Conservation (phyloP, 2,888 invertebrate genomes). For the Corythucha ciliata region DNA sequence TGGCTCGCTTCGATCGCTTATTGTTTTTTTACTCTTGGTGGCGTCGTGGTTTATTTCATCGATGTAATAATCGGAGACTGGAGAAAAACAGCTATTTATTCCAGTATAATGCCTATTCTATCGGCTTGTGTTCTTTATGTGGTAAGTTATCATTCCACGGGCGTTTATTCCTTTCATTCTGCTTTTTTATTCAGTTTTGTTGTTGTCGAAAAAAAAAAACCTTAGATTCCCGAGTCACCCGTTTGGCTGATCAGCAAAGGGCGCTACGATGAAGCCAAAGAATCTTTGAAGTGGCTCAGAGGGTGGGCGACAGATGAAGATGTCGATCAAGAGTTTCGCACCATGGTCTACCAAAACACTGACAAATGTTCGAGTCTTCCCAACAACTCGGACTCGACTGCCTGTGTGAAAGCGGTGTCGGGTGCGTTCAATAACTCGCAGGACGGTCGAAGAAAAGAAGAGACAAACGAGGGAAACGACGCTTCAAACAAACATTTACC, state of each 20-base stretch:
- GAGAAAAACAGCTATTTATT: conserved; percentile 23
- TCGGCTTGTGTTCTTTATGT: conserved; percentile 23
- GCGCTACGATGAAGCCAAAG: conserved; percentile 25
- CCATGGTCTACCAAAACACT: too few species aligned
- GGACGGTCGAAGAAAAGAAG: too few species aligned
- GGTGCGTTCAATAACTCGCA: too few species aligned
- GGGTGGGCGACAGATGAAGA: conserved; percentile 26
- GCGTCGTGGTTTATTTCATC: conserved; percentile 24
- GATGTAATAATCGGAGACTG: conserved; percentile 26
- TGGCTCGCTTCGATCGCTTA: conserved; percentile 25
- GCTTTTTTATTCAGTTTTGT: too few species aligned
- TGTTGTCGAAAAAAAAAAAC: too few species aligned
- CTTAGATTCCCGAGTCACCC: conserved; percentile 29
- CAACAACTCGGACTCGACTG: too few species aligned
- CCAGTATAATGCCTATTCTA: conserved; percentile 20
- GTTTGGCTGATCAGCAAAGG: conserved; percentile 27
- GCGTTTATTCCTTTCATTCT: too few species aligned
- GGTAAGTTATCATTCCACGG: conserved; percentile 21
- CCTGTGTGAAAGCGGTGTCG: too few species aligned
- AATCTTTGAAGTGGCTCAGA: conserved; percentile 25
- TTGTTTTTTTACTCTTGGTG: conserved; percentile 25
- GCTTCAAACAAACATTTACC: too few species aligned
- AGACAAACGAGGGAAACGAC: too few species aligned
- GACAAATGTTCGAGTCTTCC: too few species aligned
- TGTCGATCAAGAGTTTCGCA: conserved; percentile 25